phyloP scores from a whole-genome alignment of 2,113 vertebrate genomes.

The Brevimyrus niger region DNA sequence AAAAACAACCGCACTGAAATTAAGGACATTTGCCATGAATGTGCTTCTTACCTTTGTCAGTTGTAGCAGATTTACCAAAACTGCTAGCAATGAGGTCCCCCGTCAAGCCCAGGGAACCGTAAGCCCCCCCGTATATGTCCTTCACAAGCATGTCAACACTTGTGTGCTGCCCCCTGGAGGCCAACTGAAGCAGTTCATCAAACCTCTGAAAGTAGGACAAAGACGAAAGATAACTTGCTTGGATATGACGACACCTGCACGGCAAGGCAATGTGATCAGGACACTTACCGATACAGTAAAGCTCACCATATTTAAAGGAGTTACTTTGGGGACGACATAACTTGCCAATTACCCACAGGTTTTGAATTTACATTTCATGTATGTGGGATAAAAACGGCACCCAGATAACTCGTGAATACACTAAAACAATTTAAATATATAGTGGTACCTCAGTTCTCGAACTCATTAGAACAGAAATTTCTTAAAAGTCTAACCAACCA shows the following conservation, averaged over 20 bases:
- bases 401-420: background rate
- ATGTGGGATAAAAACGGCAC: background rate
- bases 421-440: background rate
- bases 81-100: constrained; percentile 95
- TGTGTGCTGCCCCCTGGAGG: constrained; percentile 86
- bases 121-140: constrained; percentile 93
- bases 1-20: background rate
- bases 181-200: constrained; percentile 87
- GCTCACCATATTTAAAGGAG: background rate
- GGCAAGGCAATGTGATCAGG: background rate
- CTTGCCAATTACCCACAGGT: background rate
- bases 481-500: too few relatives aligned
- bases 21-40: background rate
- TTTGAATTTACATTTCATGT: background rate
- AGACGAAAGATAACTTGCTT: background rate
- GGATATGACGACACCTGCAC: background rate
- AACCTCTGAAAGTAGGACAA: constrained; percentile 70
- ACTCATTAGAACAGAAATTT: too few relatives aligned
- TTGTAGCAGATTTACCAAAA: constrained; percentile 89
- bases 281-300: background rate
- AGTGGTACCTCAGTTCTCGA: too few relatives aligned
- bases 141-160: constrained; percentile 97
- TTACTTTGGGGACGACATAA: background rate
- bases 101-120: constrained; percentile 80
- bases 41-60: constrained; percentile 73